phyloP scores from a whole-genome alignment of 2,113 vertebrate genomes.

The Lates calcarifer region DNA sequence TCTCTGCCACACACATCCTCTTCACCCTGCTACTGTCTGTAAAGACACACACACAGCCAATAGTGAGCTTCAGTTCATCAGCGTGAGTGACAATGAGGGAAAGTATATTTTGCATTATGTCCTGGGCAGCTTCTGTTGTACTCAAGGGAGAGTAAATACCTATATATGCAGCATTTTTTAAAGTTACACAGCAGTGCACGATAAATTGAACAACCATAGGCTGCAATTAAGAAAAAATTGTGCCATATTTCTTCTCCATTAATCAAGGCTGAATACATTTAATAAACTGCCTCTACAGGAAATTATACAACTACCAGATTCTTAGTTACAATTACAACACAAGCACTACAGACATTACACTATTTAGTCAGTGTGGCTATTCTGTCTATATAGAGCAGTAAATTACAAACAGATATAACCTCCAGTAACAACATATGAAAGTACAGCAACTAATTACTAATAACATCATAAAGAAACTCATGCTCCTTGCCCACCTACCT shows the following conservation, averaged over 20 bases:
- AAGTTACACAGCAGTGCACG: neutral
- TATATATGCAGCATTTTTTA: neutral
- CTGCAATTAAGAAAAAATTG: neutral
- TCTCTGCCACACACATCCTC: slow-evolving; percentile 87
- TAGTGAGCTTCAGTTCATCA: slow-evolving; percentile 12
- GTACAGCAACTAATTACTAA: neutral
- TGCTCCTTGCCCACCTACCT: neutral
- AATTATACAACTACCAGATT: neutral
- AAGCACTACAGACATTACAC: neutral
- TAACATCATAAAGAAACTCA: neutral
- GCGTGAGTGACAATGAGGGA: slow-evolving; percentile 8
- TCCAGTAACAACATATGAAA: neutral
- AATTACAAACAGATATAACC: neutral
- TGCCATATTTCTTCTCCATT: neutral
- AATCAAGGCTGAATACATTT: slow-evolving; percentile 9
- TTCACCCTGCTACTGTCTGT: slow-evolving; percentile 85
- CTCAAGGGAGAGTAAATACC: neutral
- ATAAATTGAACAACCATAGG: slow-evolving; percentile 3
- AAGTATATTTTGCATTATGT: slow-evolving; percentile 22
- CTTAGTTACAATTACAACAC: neutral
- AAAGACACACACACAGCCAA: slow-evolving; percentile 30
- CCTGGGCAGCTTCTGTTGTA: slow-evolving; percentile 4
- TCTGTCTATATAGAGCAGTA: neutral
- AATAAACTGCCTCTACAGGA: neutral
- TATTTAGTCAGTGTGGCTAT: neutral